Evolutionary conservation across 2,797 vertebrate species (phyloP), one percentile per base, ranked within the genome.

Genomic region (Myiotriccus ornatus): DNA sequence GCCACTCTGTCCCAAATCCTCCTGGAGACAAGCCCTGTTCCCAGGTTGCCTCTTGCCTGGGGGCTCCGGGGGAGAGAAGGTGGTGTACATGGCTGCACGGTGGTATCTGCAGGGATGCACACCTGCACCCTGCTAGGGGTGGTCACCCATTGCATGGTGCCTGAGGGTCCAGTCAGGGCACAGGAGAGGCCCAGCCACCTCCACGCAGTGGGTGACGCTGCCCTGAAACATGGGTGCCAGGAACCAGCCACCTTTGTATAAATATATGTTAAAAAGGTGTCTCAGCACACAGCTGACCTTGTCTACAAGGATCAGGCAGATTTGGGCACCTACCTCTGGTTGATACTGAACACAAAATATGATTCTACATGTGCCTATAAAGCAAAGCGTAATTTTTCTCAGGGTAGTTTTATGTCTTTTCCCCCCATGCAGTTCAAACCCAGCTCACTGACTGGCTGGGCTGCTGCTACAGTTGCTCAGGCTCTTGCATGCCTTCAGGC

Each of bases 401-500:
- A 3, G 50, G 56, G 52, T 63, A 71, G 39, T 4, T 69, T 37
- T 71, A 44, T 34, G 34, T 35, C 43, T 82, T 60, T 59, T 14
- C 57, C 53, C 71, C 53, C 8, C 1, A 4, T 1, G 3, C 0
- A 2, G 84, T 22, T 63, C 62, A 41, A 10, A 6, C 60, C 50
- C 69, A 21, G 39, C 46, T 43, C 8, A 0, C 34, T 82, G 93
- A 23, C 79, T 20, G 28, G 46, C 73, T 37, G 80, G n/a, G 81
- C 74, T 67, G 80, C 74, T 0, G 35, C 86, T 94, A 4, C 90
- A 84, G 91, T 93, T 94, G 93, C 52, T 82, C 37, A 9, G 49
- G 69, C 89, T 85, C 92, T 53, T 20, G 9, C 14, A 6, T 55
- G 79, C 75, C 90, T 96, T 70, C 69, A 55, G 92, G 91, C 89